Evolutionary conservation across 2,888 invertebrate genomes (phyloP).

Genomic region (Drosophila anomalata): DNA sequence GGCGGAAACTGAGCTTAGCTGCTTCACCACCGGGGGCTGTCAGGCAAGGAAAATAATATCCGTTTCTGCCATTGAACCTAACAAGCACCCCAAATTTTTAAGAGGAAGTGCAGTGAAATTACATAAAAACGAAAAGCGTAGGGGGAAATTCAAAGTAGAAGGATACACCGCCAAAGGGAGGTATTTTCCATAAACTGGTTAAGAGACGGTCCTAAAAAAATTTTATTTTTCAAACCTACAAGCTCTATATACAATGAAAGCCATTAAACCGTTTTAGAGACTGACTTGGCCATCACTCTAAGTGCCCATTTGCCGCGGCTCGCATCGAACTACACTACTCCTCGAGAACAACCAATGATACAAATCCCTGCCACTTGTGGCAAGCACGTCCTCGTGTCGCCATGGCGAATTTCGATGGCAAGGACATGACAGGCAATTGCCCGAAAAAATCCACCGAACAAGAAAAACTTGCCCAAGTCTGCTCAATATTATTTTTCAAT

Average conservation of each 20-base stretch:
- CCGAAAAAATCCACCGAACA: conserved; percentile 3
- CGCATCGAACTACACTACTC: not conserved
- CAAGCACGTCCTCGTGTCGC: conserved; percentile 39
- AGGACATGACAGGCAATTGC: conserved; percentile 31
- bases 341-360: conserved; percentile 12
- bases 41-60: conserved; percentile 49
- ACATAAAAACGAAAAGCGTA: not conserved
- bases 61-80: conserved; percentile 32
- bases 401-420: conserved; percentile 16
- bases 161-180: not conserved
- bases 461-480: conserved; percentile 34
- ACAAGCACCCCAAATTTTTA: conserved; percentile 45
- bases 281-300: not conserved
- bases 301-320: not conserved
- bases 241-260: not conserved
- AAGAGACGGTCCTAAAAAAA: too few species aligned
- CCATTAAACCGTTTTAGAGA: not conserved
- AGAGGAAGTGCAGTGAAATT: conserved; percentile 6
- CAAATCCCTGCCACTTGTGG: conserved; percentile 41
- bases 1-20: conserved; percentile 16
- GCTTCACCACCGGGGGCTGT: conserved; percentile 16
- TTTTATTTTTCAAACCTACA: not conserved
- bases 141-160: not conserved
- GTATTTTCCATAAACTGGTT: not conserved
- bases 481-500: conserved; percentile 72